These are phyloP conservation scores for Ascaphus truei DNA, from an alignment of 2,113 vertebrate species.

Conservation along the genomic window DNA sequence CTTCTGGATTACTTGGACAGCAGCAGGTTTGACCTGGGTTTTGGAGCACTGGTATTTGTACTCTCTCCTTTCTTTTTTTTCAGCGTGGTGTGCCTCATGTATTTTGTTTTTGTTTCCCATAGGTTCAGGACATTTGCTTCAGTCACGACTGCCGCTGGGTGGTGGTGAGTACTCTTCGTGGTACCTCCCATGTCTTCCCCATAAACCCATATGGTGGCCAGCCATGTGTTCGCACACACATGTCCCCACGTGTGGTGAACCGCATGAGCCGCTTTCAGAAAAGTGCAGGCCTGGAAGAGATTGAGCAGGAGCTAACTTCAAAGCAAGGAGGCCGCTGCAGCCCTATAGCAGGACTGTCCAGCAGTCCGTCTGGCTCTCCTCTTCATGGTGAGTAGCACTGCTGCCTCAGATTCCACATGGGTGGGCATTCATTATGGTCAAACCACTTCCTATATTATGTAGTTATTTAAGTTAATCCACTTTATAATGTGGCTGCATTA, in stretches of 20 bases:
- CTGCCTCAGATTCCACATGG: background rate
- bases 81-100: too few relatives aligned
- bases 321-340: slow-evolving; percentile 88
- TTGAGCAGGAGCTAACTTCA: slow-evolving; percentile 88
- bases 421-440: background rate
- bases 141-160: slow-evolving; percentile 97
- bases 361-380: slow-evolving; percentile 91
- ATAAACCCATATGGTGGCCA: slow-evolving; percentile 92
- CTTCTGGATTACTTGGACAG: too few relatives aligned
- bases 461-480: slow-evolving; percentile 10
- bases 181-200: slow-evolving; percentile 93
- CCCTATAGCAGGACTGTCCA: slow-evolving; percentile 88
- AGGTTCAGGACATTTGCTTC: slow-evolving; percentile 98
- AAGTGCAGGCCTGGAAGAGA: slow-evolving; percentile 94
- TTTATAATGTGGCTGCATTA: slow-evolving; percentile 7
- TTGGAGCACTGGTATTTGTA: background rate
- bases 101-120: fast-evolving
- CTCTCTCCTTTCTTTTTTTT: too few relatives aligned
- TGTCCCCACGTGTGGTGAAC: slow-evolving; percentile 93
- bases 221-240: slow-evolving; percentile 90
- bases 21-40: too few relatives aligned
- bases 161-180: slow-evolving; percentile 90
- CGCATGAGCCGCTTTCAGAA: slow-evolving; percentile 98
- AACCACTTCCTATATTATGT: background rate
- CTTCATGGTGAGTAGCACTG: slow-evolving; percentile 77